Conservation (phyloP, 1,140 invertebrate genomes). For the Anoplolepis gracilipes region DNA sequence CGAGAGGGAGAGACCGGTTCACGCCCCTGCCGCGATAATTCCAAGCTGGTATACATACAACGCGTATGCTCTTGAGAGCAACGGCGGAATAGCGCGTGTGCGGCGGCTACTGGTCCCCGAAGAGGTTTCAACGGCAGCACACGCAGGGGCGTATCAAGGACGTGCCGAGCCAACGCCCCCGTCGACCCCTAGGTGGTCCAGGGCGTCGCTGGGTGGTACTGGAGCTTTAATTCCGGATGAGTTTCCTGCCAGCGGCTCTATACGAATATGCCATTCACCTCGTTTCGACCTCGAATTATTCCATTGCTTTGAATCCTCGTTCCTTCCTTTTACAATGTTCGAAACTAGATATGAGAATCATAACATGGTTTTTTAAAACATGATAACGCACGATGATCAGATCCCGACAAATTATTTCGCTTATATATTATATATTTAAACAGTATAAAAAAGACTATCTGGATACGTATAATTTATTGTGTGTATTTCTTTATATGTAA, state of each 20-base stretch:
- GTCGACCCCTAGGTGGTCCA: conserved; percentile 84
- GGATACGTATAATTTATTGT: background rate
- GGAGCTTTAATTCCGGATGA: conserved; percentile 78
- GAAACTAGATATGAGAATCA: background rate
- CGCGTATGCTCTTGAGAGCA: conserved; percentile 49
- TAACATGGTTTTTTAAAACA: background rate
- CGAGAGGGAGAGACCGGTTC: conserved; percentile 53
- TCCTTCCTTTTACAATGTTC: background rate
- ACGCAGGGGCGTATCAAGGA: conserved; percentile 80
- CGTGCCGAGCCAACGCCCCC: conserved; percentile 77
- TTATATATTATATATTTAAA: background rate
- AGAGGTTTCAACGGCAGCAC: conserved; percentile 77
- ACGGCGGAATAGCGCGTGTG: conserved; percentile 64
- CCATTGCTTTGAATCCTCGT: background rate
- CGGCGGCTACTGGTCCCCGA: conserved; percentile 63
- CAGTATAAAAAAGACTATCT: no score
- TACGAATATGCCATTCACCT: conserved; percentile 34
- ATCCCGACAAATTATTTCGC: background rate
- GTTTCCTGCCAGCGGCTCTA: conserved; percentile 44
- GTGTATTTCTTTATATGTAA: background rate
- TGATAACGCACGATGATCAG: background rate
- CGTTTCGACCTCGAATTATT: conserved; percentile 25
- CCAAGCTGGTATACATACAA: conserved; percentile 38
- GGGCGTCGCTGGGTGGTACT: conserved; percentile 82
- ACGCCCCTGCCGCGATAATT: conserved; percentile 70